Evolutionary conservation across 2,797 vertebrate genomes (phyloP), one percentile per base, ranked within the genome.

Genomic region (Choloepus didactylus): DNA sequence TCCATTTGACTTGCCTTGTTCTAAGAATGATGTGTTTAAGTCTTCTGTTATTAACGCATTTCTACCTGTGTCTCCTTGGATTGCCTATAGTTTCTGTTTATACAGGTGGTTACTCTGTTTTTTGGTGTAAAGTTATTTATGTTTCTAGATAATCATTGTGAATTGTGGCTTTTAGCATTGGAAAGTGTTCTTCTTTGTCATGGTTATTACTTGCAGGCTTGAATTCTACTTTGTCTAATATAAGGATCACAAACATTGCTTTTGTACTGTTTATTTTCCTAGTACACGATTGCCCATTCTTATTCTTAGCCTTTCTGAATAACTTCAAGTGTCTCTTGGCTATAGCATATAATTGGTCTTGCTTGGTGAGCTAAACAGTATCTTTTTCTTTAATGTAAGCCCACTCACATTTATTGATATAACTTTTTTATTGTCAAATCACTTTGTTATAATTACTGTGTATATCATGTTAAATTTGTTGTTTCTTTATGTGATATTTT

Each of bases 171-270:
- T 73, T 87, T 54, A 73, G 76, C 76, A 54, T 73, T 44, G 82
- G 38, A 66, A 82, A 93, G 66, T n/a, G 14, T 67, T 56, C 62
- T 66, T 89, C n/a, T 16, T 93, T 75, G 70, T 75, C 79, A 60
- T 54, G 41, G 51, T 69, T 67, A 89, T 83, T 38, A 67, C 62
- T 21, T 56, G 21, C 19, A 21, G 56, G 56, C 56, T 27, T 59
- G 2, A 82, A 75, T 66, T 73, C 88, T 76, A 89, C 23, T 35
- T 75, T 51, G 62, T 49, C 72, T 31, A 44, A 49, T 67, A 59
- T 59, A 49, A 89, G 12, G 31, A 31, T 59, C 79, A 89, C 31
- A 83, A 38, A 60, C 15, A 46, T 12, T 60, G 59, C 31, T 72
- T 16, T 18, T 4, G 6, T 56, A 56, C 19, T 77, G 25, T 77